phyloP scores from a whole-genome alignment of 2,113 vertebrate species.

The Thunnus thynnus region DNA sequence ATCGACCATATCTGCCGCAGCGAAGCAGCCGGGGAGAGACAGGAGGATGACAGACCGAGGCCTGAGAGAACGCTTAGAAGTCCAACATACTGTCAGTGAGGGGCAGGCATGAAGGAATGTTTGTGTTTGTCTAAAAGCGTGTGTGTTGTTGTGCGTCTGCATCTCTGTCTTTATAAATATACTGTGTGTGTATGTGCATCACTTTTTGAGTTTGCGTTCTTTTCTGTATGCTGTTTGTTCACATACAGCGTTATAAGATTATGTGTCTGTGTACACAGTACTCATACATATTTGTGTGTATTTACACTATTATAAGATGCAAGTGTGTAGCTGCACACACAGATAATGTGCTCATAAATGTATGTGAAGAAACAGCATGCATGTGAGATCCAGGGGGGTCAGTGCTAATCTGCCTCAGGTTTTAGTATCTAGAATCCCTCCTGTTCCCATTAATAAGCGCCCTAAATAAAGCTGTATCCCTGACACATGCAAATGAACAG shows the following conservation, averaged over 20 bases:
- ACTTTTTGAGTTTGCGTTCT: constrained; percentile 18
- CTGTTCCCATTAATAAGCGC: constrained; percentile 81
- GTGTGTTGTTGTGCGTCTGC: constrained; percentile 49
- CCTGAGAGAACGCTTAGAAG: constrained; percentile 70
- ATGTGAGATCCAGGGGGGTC: constrained; percentile 71
- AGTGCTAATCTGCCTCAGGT: constrained; percentile 80
- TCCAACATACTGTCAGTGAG: constrained; percentile 69
- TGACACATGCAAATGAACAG: constrained; percentile 86
- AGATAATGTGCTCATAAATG: constrained; percentile 53
- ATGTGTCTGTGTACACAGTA: not conserved
- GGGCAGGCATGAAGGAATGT: constrained; percentile 70
- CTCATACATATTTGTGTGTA: constrained; percentile 15
- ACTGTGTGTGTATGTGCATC: constrained; percentile 23
- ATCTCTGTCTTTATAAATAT: constrained; percentile 45
- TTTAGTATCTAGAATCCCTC: constrained; percentile 77
- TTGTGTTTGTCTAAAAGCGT: constrained; percentile 67
- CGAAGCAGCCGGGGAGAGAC: constrained; percentile 66
- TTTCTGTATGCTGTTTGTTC: not conserved
- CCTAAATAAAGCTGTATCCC: constrained; percentile 82
- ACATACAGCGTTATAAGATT: not conserved
- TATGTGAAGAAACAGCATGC: constrained; percentile 60
- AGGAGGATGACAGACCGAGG: constrained; percentile 77
- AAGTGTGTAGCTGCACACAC: constrained; percentile 42
- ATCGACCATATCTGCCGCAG: constrained; percentile 79
- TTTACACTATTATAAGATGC: constrained; percentile 22